These are phyloP conservation scores for Salvelinus fontinalis DNA, from an alignment of 2,113 vertebrate species.

Conservation along the genomic window DNA sequence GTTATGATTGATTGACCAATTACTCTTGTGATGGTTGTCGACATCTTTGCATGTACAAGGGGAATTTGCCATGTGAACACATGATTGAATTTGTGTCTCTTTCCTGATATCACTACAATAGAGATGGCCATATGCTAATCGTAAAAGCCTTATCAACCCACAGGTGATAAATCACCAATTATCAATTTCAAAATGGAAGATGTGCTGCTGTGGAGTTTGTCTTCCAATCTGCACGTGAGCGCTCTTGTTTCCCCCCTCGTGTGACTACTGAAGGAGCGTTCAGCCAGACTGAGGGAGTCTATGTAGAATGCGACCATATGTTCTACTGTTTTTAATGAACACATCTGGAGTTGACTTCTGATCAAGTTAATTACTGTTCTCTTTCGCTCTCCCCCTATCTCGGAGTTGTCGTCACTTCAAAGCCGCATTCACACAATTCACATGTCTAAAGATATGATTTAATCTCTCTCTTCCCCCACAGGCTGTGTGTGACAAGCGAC, in stretches of 20 bases:
- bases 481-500: background rate
- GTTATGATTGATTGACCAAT: background rate
- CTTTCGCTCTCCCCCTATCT: constrained; percentile 3
- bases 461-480: constrained; percentile 41
- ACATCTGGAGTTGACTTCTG: background rate
- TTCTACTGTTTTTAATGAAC: background rate
- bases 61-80: background rate
- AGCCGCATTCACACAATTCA: background rate
- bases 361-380: constrained; percentile 5
- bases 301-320: background rate
- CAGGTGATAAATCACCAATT: background rate
- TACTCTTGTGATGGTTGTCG: background rate
- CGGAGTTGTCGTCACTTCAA: constrained; percentile 6
- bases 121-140: background rate
- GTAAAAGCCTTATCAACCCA: background rate
- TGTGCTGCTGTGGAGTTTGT: background rate
- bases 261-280: background rate
- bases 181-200: background rate
- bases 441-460: constrained; percentile 19
- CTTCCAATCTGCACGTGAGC: background rate
- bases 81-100: no score
- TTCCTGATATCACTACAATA: background rate
- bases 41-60: background rate
- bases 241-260: background rate
- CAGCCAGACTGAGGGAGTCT: background rate